Evolutionary conservation across 2,888 invertebrate genomes (phyloP).

Genomic region (Xestia xanthographa): DNA sequence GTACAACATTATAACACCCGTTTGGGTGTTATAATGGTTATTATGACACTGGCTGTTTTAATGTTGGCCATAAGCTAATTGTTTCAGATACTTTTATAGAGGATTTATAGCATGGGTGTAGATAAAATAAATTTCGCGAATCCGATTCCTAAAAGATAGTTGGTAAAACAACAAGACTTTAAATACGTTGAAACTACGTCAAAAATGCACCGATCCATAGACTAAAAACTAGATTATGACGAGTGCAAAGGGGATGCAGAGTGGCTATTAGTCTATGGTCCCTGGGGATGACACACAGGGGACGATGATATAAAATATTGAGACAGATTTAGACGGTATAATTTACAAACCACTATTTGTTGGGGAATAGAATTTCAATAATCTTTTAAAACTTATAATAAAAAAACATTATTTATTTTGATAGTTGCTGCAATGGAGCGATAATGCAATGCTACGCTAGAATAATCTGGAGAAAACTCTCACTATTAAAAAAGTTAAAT

Average conservation of each 20-base stretch:
- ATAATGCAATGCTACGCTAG: too few species aligned
- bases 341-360: slow-evolving; percentile 13
- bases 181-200: slow-evolving; percentile 4
- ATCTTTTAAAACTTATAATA: neutral
- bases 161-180: neutral
- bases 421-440: neutral
- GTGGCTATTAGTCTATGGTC: slow-evolving; percentile 61
- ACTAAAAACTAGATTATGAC: slow-evolving; percentile 41
- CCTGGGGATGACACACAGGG: slow-evolving; percentile 61
- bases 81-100: too few species aligned
- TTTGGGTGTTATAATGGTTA: too few species aligned
- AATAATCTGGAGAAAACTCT: neutral
- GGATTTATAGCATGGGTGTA: too few species aligned
- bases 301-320: slow-evolving; percentile 44
- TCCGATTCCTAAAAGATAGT: too few species aligned
- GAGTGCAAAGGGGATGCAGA: slow-evolving; percentile 42
- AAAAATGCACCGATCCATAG: slow-evolving; percentile 23
- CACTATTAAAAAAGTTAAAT: too few species aligned
- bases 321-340: slow-evolving; percentile 43
- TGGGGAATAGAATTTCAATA: neutral
- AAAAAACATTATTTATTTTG: neutral
- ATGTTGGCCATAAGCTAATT: too few species aligned
- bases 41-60: too few species aligned
- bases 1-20: too few species aligned
- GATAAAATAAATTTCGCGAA: too few species aligned